Conservation (phyloP, 2,888 invertebrate species). For the Dicranocentrus wangi region DNA sequence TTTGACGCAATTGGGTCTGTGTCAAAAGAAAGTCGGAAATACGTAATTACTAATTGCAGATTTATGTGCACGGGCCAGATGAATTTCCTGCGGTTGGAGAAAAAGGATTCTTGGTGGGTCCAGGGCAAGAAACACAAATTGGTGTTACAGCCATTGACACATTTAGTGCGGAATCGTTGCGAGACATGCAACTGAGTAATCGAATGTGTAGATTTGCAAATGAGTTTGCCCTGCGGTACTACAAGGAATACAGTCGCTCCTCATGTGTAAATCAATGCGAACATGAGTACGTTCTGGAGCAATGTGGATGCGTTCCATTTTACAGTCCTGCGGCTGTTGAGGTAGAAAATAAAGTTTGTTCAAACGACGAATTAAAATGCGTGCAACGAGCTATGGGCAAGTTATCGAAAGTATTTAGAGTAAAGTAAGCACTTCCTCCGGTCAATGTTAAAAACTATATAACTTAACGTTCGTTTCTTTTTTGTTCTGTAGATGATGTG, state of each 20-base stretch:
- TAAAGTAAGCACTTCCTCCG: too few species aligned
- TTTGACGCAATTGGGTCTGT: too few species aligned
- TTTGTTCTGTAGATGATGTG: slow-evolving; percentile 24
- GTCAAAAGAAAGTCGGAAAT: too few species aligned
- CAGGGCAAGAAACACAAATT: slow-evolving; percentile 72
- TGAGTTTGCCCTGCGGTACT: slow-evolving; percentile 67
- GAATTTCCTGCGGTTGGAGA: slow-evolving; percentile 72
- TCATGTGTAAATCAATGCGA: slow-evolving; percentile 72
- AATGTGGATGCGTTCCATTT: slow-evolving; percentile 71
- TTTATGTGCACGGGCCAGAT: slow-evolving; percentile 71
- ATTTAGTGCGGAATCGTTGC: slow-evolving; percentile 66
- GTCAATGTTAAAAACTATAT: too few species aligned
- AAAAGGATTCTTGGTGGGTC: slow-evolving; percentile 66
- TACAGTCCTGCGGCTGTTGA: slow-evolving; percentile 66
- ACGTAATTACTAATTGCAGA: slow-evolving; percentile 42
- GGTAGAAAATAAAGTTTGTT: slow-evolving; percentile 55
- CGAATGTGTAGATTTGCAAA: slow-evolving; percentile 70
- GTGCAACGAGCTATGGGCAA: slow-evolving; percentile 70
- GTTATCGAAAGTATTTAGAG: too few species aligned
- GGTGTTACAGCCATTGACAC: slow-evolving; percentile 71
- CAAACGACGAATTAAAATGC: slow-evolving; percentile 65
- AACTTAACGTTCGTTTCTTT: too few species aligned
- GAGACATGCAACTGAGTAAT: slow-evolving; percentile 62
- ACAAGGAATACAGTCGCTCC: slow-evolving; percentile 71
- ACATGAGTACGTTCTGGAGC: slow-evolving; percentile 65